Percentiles rank a stretch among this genome's conserved stretches.
phyloP scores from a whole-genome alignment of 2,888 invertebrate genomes.

The Elysia crispata region DNA sequence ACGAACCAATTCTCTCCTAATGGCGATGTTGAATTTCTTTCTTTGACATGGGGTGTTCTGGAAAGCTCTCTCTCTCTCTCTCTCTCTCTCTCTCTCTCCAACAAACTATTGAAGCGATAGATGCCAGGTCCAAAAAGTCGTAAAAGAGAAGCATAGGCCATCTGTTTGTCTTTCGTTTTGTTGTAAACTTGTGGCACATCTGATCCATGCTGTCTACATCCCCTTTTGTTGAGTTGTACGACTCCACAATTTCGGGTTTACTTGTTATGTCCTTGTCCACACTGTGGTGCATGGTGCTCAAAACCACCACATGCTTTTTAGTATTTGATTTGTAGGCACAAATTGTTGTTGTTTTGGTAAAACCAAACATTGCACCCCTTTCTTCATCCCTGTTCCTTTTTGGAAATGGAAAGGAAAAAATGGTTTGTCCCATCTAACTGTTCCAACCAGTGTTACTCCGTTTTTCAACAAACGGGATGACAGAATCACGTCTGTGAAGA shows the following conservation, averaged over 20 bases:
- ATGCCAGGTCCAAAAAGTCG: conserved; percentile 55
- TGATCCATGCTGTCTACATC: conserved; percentile 23
- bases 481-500: conserved; percentile 10
- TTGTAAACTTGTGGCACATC: conserved; percentile 22
- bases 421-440: neutral
- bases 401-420: conserved; percentile 20
- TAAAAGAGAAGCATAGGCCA: conserved; percentile 45
- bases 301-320: too few relatives aligned
- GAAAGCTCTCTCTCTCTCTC: too few relatives aligned
- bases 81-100: too few relatives aligned
- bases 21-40: too few relatives aligned
- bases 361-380: neutral
- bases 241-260: conserved; percentile 13
- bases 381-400: neutral
- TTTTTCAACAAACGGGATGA: neutral
- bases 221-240: conserved; percentile 31
- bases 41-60: too few relatives aligned
- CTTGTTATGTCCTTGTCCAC: neutral
- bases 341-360: neutral
- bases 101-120: conserved; percentile 32
- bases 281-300: conserved; percentile 18
- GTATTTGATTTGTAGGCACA: neutral
- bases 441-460: conserved; percentile 17
- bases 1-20: too few relatives aligned
- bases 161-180: conserved; percentile 14